These are phyloP conservation scores for Leucophenga maculata DNA, from an alignment of 2,888 invertebrate genomes.

Conservation along the genomic window DNA sequence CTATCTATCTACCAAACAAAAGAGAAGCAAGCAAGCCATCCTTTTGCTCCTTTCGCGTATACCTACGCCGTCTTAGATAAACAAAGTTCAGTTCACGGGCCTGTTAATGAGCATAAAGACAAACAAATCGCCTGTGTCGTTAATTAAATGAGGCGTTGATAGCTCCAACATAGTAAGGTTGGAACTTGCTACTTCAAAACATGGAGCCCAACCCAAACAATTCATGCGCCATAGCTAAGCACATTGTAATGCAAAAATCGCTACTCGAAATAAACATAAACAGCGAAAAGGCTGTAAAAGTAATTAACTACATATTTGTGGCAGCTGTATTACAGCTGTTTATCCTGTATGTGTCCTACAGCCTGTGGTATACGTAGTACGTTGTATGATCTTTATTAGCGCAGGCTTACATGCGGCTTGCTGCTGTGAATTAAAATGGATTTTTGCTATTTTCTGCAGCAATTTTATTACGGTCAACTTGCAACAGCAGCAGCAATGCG, in stretches of 20 bases:
- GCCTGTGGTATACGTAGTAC: not conserved
- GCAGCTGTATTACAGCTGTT: not conserved
- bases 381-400: not conserved
- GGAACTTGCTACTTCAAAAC: not conserved
- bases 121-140: conserved; percentile 36
- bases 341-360: not conserved
- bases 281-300: conserved; percentile 21
- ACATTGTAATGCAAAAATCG: not conserved
- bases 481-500: no score
- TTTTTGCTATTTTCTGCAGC: conserved; percentile 1
- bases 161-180: conserved; percentile 23
- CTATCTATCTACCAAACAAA: no score
- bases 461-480: no score
- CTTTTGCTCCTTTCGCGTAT: not conserved
- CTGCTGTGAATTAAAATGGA: conserved; percentile 17
- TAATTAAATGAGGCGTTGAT: conserved; percentile 57
- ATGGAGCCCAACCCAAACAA: conserved; percentile 30
- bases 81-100: conserved; percentile 20
- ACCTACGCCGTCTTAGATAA: not conserved
- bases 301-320: conserved; percentile 19
- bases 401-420: not conserved
- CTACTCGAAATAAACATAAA: conserved; percentile 1
- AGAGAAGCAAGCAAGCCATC: not conserved
- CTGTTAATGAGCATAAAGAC: conserved; percentile 19
- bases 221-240: conserved; percentile 13